Evolutionary conservation across 37 sponge, comb jelly and placozoan genomes (phyloP), one percentile per base, ranked within the genome.

Genomic region (Halisarca cf. caerulea): DNA sequence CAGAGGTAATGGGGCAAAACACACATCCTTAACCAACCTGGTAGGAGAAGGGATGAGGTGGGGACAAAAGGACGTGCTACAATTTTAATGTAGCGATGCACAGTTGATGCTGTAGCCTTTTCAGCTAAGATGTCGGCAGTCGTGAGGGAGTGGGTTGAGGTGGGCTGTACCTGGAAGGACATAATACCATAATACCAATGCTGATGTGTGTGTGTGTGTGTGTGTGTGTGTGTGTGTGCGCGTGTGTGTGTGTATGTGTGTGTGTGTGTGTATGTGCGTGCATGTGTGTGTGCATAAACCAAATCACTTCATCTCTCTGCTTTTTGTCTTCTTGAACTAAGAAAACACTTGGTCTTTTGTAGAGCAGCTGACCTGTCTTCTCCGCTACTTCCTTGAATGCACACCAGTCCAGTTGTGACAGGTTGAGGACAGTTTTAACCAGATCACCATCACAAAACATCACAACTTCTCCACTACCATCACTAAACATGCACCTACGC

Each of bases 341-440:
- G 4, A 68, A 68, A 17, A 8, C 15, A 27, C 35, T 68, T 3
- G 27, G 69, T 68, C 69, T 28, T 17, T 30, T 68, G 69, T 68
- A 68, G 11, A n/a, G 17, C 33, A 68, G 69, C 33, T 68, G 69
- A 1, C 69, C 69, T 8, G 27, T 32, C 33, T 68, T 34, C 30
- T 28, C 69, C 28, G 35, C 69, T 6, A 34, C 35, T 34, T 68
- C 32, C 17, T 68, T 68, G 34, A 68, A 68, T 3, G 35, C 69
- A 68, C 35, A 28, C 69, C 69, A 68, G 4, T 71, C 42, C 58
- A 36, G 73, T 59, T 84, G 59, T 27, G 32, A 55, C 37, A 51
- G 37, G 58, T 84, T 72, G n/a, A 72, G 73, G 24, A 72, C 58
- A 24, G 84, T 84, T 25, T 54, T 45, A 70, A 72, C 44, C 24